Percentiles rank a stretch among this genome's conserved stretches.
Evolutionary conservation across 2,888 invertebrate species (phyloP).

Genomic region (Empis livida): DNA sequence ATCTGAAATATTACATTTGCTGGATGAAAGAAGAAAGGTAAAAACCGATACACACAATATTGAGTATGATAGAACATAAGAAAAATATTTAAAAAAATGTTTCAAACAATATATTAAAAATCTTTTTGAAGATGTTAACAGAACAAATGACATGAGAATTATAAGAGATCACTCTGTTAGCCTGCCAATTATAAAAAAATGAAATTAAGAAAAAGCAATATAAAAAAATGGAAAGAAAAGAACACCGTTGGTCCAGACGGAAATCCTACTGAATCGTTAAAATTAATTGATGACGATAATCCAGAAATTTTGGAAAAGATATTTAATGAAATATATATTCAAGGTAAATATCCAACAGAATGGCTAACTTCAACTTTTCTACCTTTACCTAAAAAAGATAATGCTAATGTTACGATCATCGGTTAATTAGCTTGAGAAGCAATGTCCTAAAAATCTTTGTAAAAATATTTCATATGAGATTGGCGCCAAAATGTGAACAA

Average conservation of each 20-base stretch:
- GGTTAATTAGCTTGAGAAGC: too few relatives aligned
- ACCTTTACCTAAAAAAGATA: not conserved
- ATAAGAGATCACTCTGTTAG: not conserved
- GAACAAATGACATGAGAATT: not conserved
- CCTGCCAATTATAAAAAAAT: not conserved
- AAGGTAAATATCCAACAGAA: not conserved
- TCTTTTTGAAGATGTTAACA: not conserved
- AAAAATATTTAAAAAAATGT: too few relatives aligned
- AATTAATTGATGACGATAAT: not conserved
- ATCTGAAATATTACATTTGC: too few relatives aligned
- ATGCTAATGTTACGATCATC: too few relatives aligned
- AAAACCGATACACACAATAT: too few relatives aligned
- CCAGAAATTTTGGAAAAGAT: not conserved
- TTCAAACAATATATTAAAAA: not conserved
- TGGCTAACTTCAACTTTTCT: slow-evolving; percentile 5
- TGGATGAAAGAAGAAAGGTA: too few relatives aligned
- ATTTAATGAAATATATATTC: not conserved
- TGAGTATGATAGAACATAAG: too few relatives aligned
- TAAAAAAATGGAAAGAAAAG: not conserved
- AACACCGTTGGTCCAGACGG: not conserved
- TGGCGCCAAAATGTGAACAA: too few relatives aligned
- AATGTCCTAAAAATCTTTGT: too few relatives aligned
- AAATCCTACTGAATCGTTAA: not conserved
- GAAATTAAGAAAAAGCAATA: not conserved
- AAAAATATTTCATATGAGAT: too few relatives aligned